Base-by-base conservation (phyloP, 2,888 invertebrate genomes). In the Andrena haemorrhoa region DNA sequence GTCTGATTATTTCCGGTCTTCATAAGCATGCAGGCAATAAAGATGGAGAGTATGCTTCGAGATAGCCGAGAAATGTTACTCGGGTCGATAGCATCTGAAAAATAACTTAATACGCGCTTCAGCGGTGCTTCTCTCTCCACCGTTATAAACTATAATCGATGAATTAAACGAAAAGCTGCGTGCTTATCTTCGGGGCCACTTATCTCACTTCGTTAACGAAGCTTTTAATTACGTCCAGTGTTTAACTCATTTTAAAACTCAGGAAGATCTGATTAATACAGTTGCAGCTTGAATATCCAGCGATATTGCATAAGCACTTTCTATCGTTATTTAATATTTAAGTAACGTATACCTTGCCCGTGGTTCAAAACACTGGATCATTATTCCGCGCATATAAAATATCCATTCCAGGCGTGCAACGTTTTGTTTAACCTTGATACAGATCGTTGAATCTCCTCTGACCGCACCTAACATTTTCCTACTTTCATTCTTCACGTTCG, bases 1-100 rank as follows among this genome's bases (percentile, higher is more conserved):
- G 76, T 82, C 71, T 83, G 75, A 75, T 73, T 81, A 72, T 76
- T 41, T 69, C 12, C 4, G 56, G 61, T 63, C 23, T 68, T 20
- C 23, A 29, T 68, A 61, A 71, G 31, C 20, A n/a, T 3, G 16
- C 12, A 16, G 23, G 20, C 31, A 23, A 23, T 16, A 49, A 68
- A 16, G 29, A 68, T 8, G 12, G 29, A 63, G 58, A n/a, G 20
- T 33, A 12, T 31, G 26, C 16, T 20, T 65, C 23, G 8, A 64
- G 63, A 85, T 82, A 71, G 74, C 61, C 31, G 41, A 71, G 51
- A 68, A 78, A 58, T 51, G 20, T 53, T 8, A 20, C 10, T 61
- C 20, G 16, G 6, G 10, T 8, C 60, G 72, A 72, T 69, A 77
- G 16, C 20, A 33, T 74, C 29, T 49, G 33, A 68, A 63, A 68